phyloP scores from a whole-genome alignment of 2,113 vertebrate genomes.

The Chelonoidis abingdonii region DNA sequence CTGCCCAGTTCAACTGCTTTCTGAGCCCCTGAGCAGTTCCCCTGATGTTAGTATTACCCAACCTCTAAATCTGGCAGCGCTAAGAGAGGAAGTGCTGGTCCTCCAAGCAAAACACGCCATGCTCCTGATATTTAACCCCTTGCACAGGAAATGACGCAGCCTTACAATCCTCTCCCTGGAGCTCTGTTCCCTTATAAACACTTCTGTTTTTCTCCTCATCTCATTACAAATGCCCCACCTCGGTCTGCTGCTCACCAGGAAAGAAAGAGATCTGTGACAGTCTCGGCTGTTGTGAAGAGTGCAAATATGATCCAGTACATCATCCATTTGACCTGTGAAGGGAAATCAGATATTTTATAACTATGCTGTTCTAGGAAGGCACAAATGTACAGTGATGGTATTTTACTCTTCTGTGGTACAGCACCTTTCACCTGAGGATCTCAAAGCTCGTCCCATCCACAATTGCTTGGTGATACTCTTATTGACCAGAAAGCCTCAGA shows the following conservation, averaged over 20 bases:
- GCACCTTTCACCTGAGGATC: not conserved
- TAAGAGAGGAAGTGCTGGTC: not conserved
- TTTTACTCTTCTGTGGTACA: not conserved
- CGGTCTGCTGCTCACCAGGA: conserved; percentile 89
- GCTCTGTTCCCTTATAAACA: not conserved
- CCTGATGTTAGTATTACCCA: not conserved
- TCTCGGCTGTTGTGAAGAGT: conserved; percentile 94
- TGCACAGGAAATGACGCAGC: not conserved
- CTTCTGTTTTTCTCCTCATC: not conserved
- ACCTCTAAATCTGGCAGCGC: not conserved
- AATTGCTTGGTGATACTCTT: not conserved
- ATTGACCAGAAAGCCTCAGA: not conserved
- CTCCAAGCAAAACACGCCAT: not conserved
- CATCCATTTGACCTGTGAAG: conserved; percentile 97
- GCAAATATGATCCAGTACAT: conserved; percentile 99
- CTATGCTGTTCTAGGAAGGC: not conserved
- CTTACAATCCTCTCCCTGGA: not conserved
- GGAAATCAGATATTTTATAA: not conserved
- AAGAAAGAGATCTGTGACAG: conserved; percentile 97
- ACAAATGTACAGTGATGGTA: not conserved
- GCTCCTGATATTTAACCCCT: not conserved
- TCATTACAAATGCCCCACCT: not conserved
- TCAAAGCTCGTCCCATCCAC: not conserved
- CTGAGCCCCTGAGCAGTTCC: not conserved
- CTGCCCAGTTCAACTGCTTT: not conserved